Conservation (phyloP, 2,888 invertebrate genomes). For the Apodemia zela region DNA sequence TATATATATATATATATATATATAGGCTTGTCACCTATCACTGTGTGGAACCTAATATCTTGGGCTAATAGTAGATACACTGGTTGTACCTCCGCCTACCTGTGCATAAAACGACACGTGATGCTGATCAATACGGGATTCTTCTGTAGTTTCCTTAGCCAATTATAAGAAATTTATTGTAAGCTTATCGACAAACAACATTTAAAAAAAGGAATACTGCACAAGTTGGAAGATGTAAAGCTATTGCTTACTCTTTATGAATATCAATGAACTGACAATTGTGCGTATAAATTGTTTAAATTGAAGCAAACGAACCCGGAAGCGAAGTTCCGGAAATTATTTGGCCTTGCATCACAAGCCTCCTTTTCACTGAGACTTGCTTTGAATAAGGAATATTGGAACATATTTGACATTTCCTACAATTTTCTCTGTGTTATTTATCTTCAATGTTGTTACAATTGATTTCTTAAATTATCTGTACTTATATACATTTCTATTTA, state of each 20-base stretch:
- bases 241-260: constrained; percentile 14
- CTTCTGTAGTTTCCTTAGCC: not conserved
- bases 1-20: no score
- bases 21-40: no score
- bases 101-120: no score
- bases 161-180: not conserved
- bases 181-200: not conserved
- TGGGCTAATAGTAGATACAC: no score
- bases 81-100: no score
- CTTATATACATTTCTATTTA: no score
- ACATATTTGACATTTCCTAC: constrained; percentile 11
- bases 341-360: constrained; percentile 6
- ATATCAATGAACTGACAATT: constrained; percentile 16
- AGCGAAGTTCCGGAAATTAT: constrained; percentile 11
- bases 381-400: constrained; percentile 6
- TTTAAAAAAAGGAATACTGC: constrained; percentile 8
- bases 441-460: not conserved
- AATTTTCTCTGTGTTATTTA: not conserved
- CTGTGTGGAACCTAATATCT: no score
- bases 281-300: constrained; percentile 13
- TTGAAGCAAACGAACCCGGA: constrained; percentile 14
- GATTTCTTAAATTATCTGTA: no score
- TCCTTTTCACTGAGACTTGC: constrained; percentile 1
- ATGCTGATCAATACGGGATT: no score
- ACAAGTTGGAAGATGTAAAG: constrained; percentile 3